Evolutionary conservation across 2,888 invertebrate genomes (phyloP), one percentile per base, ranked within the genome.

Genomic region (Pteria penguin): DNA sequence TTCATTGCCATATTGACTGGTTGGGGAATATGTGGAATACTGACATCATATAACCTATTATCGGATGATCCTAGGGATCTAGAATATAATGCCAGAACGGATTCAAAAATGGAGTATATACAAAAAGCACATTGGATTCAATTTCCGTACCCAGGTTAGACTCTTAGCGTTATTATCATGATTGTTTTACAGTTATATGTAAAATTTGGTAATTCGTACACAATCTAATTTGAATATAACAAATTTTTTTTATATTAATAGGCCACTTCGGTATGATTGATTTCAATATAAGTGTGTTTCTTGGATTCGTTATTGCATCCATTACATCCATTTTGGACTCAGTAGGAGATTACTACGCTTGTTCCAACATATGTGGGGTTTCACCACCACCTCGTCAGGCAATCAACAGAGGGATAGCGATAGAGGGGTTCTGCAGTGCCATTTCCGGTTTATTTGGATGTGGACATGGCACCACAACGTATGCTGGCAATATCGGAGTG

Each of bases 401-500:
- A 0, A 96, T 97, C 84, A 97, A 97, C 92, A 94, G 97, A 33
- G 90, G 90, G n/a, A 86, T 90, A 11, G 84, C 95, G 54, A 95
- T 96, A 0, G 97, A 97, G 91, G 97, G 96, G 0, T 91, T 96
- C 0, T 96, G 96, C 54, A 96, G 96, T 0, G 93, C 96, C 69
- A 92, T 97, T 54, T 96, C 96, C 0, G 97, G 96, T 0, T 93
- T 96, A 2, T 95, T 96, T 94, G 97, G 97, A 11, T 95, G 95
- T 62, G 96, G 96, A 0, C 96, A 96, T 87, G 96, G 96, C 0
- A 96, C 96, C 66, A 97, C 96, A 86, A 96, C 96, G 1, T 97
- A 97, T 87, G 96, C 96, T 27, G 96, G 96, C 90, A 97, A 97
- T 91, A 96, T 97, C 58, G 97, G 97, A 0, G 96, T 96, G 0